Evolutionary conservation across 1,140 invertebrate species (phyloP), one percentile per base, ranked within the genome.

Genomic region (Tyrophagus putrescentiae): DNA sequence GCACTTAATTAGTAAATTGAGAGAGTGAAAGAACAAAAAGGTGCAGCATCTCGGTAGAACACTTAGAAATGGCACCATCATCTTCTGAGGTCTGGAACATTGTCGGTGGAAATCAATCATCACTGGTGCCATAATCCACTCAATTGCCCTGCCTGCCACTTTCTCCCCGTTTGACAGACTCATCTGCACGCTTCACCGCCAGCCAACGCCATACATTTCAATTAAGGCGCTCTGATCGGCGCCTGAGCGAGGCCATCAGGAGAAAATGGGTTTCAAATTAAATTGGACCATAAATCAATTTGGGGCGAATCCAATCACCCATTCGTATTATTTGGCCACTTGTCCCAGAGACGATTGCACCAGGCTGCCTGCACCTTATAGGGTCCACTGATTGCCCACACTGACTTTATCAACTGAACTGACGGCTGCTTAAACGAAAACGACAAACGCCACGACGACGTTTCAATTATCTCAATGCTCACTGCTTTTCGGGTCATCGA

Each of bases 281-380:
- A 48, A 48, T 48, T 48, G 45, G 45, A 21, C 18, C 45, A 48
- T 48, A 48, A 48, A 48, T 48, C 45, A 48, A 48, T 48, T 48
- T 48, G 45, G 21, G 31, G 23, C 45, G 31, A 48, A 48, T 48
- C 18, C 13, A 48, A 48, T 48, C 45, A 48, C n/a, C n/a, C 45
- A 7, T 48, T 39, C 31, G 13, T 21, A 18, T 18, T 18, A 48
- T 48, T 48, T 6, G 7, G 31, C 18, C 45, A 25, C 31, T 25
- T 48, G 31, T 21, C 21, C 7, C 45, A 48, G 31, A 7, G 45
- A 48, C 31, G 45, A 7, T 21, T 7, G 45, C 23, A 6, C 21
- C 21, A 48, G 21, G 7, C 18, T 48, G 45, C 45, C 45, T 13
- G 31, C 7, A 21, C 23, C 13, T 48, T 48, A 21, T 18, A 48